Evolutionary conservation across 2,113 vertebrate genomes (phyloP).

Genomic region (Gadus macrocephalus): DNA sequence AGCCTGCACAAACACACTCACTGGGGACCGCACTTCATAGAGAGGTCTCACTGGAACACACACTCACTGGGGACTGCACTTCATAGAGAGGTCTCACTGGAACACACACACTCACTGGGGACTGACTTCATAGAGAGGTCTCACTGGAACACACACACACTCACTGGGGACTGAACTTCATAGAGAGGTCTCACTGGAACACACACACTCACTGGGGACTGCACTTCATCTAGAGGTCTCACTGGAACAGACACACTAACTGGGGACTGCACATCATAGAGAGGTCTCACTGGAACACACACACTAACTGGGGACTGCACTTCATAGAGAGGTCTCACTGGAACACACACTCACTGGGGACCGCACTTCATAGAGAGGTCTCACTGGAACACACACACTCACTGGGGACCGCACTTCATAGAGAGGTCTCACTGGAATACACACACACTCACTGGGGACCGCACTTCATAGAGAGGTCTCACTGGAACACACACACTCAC

Average conservation of each 20-base stretch:
- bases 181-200: background rate
- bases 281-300: background rate
- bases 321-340: too few species aligned
- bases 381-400: background rate
- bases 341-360: too few species aligned
- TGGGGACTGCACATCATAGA: too few species aligned
- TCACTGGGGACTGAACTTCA: background rate
- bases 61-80: too few species aligned
- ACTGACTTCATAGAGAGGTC: background rate
- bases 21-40: background rate
- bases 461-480: background rate
- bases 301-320: too few species aligned
- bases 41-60: background rate
- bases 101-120: too few species aligned
- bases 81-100: background rate
- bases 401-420: background rate
- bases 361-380: too few species aligned
- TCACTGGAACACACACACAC: background rate
- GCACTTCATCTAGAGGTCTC: background rate
- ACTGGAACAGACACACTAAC: background rate
- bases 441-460: too few species aligned
- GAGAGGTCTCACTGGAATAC: background rate
- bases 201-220: background rate
- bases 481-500: background rate
- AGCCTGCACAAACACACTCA: conserved; percentile 59